Percentiles rank a stretch among this genome's conserved stretches.
Evolutionary conservation across 92 coral and sea anemone species (phyloP).

Genomic region (Epizoanthus stellaris): DNA sequence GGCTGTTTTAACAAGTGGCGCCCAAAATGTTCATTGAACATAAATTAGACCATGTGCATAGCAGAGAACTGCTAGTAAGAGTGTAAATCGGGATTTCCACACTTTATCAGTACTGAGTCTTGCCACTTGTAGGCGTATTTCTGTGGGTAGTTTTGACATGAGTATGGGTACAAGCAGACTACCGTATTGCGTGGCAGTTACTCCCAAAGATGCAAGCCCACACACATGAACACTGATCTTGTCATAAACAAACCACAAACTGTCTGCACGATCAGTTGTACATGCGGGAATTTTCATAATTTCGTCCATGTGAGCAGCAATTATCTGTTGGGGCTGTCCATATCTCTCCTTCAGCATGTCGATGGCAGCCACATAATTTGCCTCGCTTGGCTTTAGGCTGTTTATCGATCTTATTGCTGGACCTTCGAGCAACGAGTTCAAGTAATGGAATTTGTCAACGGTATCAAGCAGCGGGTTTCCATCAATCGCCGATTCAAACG

Average conservation of each 20-base stretch:
- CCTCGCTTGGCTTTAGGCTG: neutral
- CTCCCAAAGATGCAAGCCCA: constrained; percentile 50
- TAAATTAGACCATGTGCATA: too few species aligned
- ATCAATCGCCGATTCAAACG: constrained; percentile 40
- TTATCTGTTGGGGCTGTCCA: neutral
- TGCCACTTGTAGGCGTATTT: constrained; percentile 51
- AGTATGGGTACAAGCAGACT: constrained; percentile 53
- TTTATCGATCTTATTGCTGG: neutral
- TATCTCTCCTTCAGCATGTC: neutral
- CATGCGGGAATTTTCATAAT: constrained; percentile 42
- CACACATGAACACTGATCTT: constrained; percentile 54
- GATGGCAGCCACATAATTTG: neutral
- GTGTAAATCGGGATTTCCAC: too few species aligned
- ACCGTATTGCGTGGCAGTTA: constrained; percentile 54
- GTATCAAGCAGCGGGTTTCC: constrained; percentile 10
- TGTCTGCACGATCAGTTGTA: constrained; percentile 22
- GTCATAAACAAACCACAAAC: constrained; percentile 49
- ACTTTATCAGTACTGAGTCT: constrained; percentile 48
- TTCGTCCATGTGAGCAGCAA: constrained; percentile 52
- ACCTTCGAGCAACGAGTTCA: constrained; percentile 7
- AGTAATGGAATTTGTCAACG: constrained; percentile 14
- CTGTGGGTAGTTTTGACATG: constrained; percentile 56
- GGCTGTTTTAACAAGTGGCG: too few species aligned
- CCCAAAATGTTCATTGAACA: too few species aligned
- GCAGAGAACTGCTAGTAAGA: too few species aligned